Conservation (phyloP, 2,113 vertebrate species). For the Centropus bengalensis region DNA sequence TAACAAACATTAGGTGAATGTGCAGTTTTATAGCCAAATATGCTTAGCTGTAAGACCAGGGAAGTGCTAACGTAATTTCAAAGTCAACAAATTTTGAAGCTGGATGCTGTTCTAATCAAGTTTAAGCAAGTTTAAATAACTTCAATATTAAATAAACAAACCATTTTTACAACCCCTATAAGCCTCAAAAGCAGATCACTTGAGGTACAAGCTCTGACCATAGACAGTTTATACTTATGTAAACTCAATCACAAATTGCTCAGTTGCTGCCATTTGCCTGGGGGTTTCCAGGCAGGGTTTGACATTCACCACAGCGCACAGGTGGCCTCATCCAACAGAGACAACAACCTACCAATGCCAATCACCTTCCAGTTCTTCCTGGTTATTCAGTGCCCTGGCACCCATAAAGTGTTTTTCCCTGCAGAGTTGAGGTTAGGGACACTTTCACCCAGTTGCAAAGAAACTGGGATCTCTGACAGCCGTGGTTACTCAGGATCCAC, state of each 20-base stretch:
- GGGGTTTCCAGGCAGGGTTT: not conserved
- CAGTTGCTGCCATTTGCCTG: not conserved
- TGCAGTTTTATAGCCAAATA: not conserved
- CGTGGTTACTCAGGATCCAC: fast-evolving
- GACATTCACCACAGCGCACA: not conserved
- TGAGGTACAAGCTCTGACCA: not conserved
- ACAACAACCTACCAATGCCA: fast-evolving
- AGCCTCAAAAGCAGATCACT: not conserved
- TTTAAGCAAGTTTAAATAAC: not conserved
- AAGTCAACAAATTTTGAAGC: not conserved
- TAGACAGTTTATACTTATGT: not conserved
- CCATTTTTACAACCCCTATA: not conserved
- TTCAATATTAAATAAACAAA: not conserved
- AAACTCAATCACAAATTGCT: not conserved
- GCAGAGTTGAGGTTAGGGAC: not conserved
- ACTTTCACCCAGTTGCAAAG: fast-evolving
- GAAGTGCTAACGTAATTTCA: not conserved
- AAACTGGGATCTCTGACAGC: not conserved
- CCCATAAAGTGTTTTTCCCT: not conserved
- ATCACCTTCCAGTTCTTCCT: fast-evolving
- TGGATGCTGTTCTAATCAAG: not conserved
- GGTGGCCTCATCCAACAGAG: fast-evolving
- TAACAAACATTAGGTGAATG: fast-evolving
- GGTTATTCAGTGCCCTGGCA: not conserved
- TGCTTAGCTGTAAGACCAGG: not conserved